Evolutionary conservation across 2,113 vertebrate genomes (phyloP), one percentile per base, ranked within the genome.

Genomic region (Salminus brasiliensis): DNA sequence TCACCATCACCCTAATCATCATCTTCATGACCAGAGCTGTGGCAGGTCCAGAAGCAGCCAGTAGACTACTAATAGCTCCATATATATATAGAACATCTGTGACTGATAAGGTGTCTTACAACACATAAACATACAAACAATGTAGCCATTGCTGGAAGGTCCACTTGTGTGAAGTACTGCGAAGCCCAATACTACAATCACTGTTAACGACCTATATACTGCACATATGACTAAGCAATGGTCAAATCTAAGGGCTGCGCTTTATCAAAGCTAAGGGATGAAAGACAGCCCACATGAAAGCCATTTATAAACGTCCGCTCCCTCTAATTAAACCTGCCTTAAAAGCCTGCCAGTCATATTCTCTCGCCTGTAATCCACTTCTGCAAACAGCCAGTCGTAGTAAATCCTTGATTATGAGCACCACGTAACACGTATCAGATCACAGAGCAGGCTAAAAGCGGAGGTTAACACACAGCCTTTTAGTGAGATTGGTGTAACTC

Each of bases 401-500:
- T 39, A 66, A 66, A 39, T 39, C 34, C 62, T 66, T 66, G 32
- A 66, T 23, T 39, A 34, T 34, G 32, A 34, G 60, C 32, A 6
- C 62, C 5, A 39, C 34, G 36, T 39, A 23, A 23, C 23, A 5
- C 1, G 36, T n/a, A 66, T 39, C 32, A 66, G 30, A n/a, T 65
- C 60, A 65, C 60, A 65, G 60, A 65, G 32, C 16, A 6, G 8
- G 21, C 23, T n/a, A 66, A 34, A 39, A 11, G 34, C 18, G 13
- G 32, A 66, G 62, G 62, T n/a, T 66, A 66, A 39, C 62, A 66
- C 34, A 66, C 32, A 55, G 52, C 32, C 62, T 66, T 66, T 66
- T 39, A 66, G 62, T 39, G 62, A 66, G 62, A 66, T 66, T 66
- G 62, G 62, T 66, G 62, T 23, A 66, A 66, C 25, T 66, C 32